Evolutionary conservation across 2,888 invertebrate genomes (phyloP).

Genomic region (Temnothorax unifasciatus): DNA sequence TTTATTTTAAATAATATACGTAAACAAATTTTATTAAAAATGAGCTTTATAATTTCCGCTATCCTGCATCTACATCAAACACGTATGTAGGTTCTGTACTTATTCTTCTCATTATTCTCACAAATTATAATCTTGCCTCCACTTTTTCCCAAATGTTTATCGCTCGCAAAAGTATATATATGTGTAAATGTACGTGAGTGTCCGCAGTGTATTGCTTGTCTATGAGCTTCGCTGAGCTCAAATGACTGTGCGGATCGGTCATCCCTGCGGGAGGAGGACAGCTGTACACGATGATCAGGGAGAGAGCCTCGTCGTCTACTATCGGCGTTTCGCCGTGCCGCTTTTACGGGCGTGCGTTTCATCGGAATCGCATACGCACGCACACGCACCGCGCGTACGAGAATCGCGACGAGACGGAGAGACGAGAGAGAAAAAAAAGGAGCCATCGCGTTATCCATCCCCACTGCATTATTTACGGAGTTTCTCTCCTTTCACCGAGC

Average conservation of each 20-base stretch:
- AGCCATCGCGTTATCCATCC: conserved; percentile 64
- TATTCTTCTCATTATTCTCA: not conserved
- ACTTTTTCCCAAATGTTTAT: conserved; percentile 6
- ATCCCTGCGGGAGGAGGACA: not conserved
- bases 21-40: too few species aligned
- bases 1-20: not conserved
- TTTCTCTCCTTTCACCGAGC: conserved; percentile 77
- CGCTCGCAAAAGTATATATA: not conserved
- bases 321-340: conserved; percentile 22
- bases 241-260: not conserved
- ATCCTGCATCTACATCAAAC: not conserved
- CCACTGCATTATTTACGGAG: conserved; percentile 66
- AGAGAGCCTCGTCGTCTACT: conserved; percentile 4
- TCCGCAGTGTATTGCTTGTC: not conserved
- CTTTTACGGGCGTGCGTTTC: conserved; percentile 33
- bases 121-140: not conserved
- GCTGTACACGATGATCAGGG: not conserved
- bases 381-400: conserved; percentile 9
- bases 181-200: not conserved
- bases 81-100: not conserved
- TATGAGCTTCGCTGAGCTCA: not conserved
- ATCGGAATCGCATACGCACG: conserved; percentile 1
- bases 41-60: not conserved
- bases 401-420: not conserved
- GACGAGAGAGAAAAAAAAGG: conserved; percentile 47